Evolutionary conservation across 2,797 vertebrate species (phyloP).

Genomic region (Gymnodraco acuticeps): DNA sequence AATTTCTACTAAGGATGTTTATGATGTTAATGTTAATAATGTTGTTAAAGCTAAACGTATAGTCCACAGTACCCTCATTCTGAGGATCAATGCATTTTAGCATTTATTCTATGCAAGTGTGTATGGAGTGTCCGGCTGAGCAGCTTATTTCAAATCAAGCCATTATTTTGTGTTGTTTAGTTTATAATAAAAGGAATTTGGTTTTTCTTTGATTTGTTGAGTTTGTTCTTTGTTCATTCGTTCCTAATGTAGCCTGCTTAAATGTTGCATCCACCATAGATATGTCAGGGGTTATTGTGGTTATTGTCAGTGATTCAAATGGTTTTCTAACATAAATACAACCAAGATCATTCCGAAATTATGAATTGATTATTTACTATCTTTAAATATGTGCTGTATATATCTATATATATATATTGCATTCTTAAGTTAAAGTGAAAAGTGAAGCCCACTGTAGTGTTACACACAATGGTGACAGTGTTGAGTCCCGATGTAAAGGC

Average conservation of each 20-base stretch:
- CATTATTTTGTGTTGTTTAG: background rate
- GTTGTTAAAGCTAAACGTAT: no score
- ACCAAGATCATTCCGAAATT: background rate
- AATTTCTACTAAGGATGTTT: background rate
- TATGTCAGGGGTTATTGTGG: background rate
- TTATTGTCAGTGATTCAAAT: background rate
- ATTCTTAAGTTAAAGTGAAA: conserved; percentile 35
- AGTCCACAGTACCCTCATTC: no score
- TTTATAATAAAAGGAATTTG: background rate
- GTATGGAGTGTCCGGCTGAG: no score
- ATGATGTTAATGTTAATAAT: no score
- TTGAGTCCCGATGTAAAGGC: conserved; percentile 38
- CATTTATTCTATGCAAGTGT: no score
- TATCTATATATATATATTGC: background rate
- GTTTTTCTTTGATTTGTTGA: background rate
- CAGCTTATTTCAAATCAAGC: background rate
- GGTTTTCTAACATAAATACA: background rate
- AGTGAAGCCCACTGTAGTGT: conserved; percentile 23
- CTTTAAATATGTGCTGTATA: conserved; percentile 6
- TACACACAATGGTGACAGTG: conserved; percentile 2
- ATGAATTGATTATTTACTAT: background rate
- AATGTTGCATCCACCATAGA: background rate
- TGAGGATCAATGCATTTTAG: background rate
- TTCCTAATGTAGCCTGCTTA: background rate
- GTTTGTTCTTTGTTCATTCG: no score